phyloP scores from a whole-genome alignment of 2,888 invertebrate genomes.

The Vanessa cardui region DNA sequence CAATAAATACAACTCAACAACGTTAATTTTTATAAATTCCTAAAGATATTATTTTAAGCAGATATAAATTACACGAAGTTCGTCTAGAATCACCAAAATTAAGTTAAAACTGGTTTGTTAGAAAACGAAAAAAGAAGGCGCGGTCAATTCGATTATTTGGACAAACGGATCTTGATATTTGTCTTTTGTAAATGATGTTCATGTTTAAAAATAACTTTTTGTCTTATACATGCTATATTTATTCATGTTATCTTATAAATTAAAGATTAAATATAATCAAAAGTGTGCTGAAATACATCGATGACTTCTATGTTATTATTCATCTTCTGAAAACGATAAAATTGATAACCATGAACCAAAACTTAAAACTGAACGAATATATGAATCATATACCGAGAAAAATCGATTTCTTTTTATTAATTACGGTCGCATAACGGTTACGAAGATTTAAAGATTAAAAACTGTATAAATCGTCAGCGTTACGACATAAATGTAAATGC shows the following conservation, averaged over 20 bases:
- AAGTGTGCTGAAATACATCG: neutral
- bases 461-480: conserved; percentile 2
- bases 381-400: conserved; percentile 22
- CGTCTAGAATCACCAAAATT: neutral
- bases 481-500: conserved; percentile 8
- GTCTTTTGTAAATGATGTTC: neutral
- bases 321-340: neutral
- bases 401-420: conserved; percentile 25
- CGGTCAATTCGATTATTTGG: neutral
- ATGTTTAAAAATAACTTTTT: neutral
- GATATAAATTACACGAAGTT: neutral
- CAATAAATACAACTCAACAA: conserved; percentile 4
- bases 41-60: neutral
- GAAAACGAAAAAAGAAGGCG: neutral
- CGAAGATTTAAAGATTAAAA: conserved; percentile 23
- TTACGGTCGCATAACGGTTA: conserved; percentile 18
- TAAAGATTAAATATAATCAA: too few relatives aligned
- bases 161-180: neutral
- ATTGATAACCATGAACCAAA: conserved; percentile 9
- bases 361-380: conserved; percentile 1
- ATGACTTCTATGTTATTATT: neutral
- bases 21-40: conserved; percentile 1
- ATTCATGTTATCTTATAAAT: too few relatives aligned
- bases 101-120: neutral
- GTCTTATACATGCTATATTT: neutral